Percentiles rank a stretch among this genome's conserved stretches.
Evolutionary conservation across 2,888 invertebrate genomes (phyloP).

Genomic region (Periphyllus acericola): DNA sequence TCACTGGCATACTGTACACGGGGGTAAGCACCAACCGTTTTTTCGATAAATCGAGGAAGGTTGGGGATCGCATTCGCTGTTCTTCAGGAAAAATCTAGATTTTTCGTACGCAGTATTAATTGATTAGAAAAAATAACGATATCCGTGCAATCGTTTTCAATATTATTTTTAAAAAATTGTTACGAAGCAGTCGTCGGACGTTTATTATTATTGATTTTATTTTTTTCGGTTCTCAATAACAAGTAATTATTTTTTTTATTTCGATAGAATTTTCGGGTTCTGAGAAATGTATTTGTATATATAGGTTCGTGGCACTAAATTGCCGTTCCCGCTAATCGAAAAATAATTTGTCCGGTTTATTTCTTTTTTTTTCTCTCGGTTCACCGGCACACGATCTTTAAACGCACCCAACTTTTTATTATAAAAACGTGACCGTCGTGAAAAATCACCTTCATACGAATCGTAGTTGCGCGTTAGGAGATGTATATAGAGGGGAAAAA

Average conservation of each 20-base stretch:
- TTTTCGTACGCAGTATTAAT: too few relatives aligned
- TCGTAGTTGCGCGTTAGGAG: background rate
- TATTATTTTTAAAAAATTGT: too few relatives aligned
- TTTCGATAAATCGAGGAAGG: background rate
- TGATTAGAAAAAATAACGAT: too few relatives aligned
- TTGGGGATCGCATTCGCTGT: too few relatives aligned
- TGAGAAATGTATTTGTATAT: background rate
- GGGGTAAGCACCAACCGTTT: background rate
- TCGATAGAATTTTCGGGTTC: background rate
- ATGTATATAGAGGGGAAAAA: background rate
- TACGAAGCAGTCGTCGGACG: too few relatives aligned
- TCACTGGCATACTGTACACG: too few relatives aligned
- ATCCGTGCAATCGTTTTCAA: too few relatives aligned
- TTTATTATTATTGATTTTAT: background rate
- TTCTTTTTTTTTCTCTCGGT: background rate
- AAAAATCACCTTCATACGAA: conserved; percentile 2
- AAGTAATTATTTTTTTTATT: background rate
- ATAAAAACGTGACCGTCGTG: conserved; percentile 1
- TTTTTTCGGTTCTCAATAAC: background rate
- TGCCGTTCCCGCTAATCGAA: background rate
- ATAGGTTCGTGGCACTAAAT: background rate
- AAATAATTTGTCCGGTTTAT: background rate
- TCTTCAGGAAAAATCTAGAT: too few relatives aligned
- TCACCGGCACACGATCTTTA: background rate
- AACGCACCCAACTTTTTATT: conserved; percentile 7